These are phyloP conservation scores for Invenusta paracnida DNA, from an alignment of 2,888 invertebrate species.

Conservation along the genomic window DNA sequence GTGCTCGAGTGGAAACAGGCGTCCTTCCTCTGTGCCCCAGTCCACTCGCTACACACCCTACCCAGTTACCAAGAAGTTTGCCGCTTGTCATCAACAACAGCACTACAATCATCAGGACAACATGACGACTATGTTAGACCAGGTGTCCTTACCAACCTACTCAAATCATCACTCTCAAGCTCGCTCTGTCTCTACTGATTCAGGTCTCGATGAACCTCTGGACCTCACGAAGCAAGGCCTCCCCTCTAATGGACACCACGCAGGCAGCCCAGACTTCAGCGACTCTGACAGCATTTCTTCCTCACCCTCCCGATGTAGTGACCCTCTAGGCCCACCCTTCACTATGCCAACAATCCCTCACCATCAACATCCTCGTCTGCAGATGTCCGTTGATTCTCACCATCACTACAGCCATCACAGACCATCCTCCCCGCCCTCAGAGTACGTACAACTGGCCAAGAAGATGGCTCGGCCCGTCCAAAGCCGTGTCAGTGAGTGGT, in stretches of 20 bases:
- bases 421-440: neutral
- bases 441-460: neutral
- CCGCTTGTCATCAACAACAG: neutral
- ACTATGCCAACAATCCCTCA: neutral
- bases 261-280: slow-evolving; percentile 20
- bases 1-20: neutral
- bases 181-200: slow-evolving; percentile 32
- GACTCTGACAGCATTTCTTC: slow-evolving; percentile 9
- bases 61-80: neutral
- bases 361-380: neutral
- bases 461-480: slow-evolving; percentile 14
- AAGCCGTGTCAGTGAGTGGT: slow-evolving; percentile 24
- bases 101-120: neutral
- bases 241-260: no score
- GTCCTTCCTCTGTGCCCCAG: neutral
- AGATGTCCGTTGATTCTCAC: neutral
- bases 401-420: neutral
- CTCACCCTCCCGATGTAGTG: neutral
- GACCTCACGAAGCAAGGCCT: slow-evolving; percentile 27
- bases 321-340: neutral
- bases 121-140: no score
- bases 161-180: neutral
- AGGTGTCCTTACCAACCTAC: neutral
- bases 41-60: slow-evolving; percentile 2
- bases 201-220: slow-evolving; percentile 31